Conservation (phyloP, 2,888 invertebrate genomes). For the Odontomyia ornata region DNA sequence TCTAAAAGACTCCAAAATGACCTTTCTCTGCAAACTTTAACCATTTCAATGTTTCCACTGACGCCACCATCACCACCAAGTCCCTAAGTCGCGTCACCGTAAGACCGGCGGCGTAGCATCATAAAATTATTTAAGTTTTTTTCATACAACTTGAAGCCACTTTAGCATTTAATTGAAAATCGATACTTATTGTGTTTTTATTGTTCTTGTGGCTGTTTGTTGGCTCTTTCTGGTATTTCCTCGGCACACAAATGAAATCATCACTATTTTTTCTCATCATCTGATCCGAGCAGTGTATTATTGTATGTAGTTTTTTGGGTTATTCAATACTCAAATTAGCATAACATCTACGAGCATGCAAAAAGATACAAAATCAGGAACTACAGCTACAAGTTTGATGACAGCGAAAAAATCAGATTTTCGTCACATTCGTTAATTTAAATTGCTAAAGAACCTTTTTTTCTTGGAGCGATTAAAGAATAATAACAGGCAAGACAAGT, state of each 20-base stretch:
- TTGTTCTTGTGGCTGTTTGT: background rate
- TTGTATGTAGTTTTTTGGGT: background rate
- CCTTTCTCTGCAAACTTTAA: slow-evolving; percentile 24
- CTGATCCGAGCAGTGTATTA: background rate
- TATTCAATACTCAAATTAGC: slow-evolving; percentile 6
- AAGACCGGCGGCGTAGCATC: background rate
- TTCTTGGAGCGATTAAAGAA: background rate
- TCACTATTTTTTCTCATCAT: slow-evolving; percentile 22
- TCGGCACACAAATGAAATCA: slow-evolving; percentile 17
- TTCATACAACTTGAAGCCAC: background rate
- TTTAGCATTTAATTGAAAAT: slow-evolving; percentile 11
- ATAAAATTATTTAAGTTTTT: no score
- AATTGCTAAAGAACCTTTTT: background rate
- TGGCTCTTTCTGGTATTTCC: background rate
- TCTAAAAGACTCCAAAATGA: background rate
- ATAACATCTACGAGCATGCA: background rate
- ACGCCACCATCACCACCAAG: slow-evolving; percentile 27
- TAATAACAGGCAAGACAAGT: background rate
- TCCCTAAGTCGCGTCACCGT: background rate
- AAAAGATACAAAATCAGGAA: background rate
- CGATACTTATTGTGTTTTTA: slow-evolving; percentile 23
- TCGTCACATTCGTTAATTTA: background rate
- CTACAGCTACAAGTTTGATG: background rate
- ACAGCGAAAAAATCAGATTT: background rate
- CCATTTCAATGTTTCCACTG: slow-evolving; percentile 15